Base-by-base conservation (phyloP, 1,140 invertebrate species). In the Drosophila obscura region DNA sequence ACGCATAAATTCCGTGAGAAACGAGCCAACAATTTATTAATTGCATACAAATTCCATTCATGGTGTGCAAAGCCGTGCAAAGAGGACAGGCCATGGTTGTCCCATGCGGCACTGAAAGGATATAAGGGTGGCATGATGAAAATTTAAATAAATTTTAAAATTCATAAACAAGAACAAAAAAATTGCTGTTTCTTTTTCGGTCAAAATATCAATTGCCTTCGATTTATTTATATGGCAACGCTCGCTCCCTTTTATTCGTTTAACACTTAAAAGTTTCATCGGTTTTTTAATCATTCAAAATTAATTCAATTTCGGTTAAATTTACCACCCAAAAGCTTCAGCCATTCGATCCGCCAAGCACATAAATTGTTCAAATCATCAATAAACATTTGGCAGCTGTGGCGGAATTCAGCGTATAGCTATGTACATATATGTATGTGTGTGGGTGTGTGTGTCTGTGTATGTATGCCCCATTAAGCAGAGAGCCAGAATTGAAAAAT, bases 401-500 rank as follows among this genome's bases (percentile, higher is more conserved):
- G 66, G 35, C 50, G n/a, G 41, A 68, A 57, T 55, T 13, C 35
- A 24, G 22, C 67, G 43, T 15, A 9, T 9, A 39, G 35, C 11
- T n/a, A n/a, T n/a, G n/a, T n/a, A n/a, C n/a, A n/a, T n/a, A n/a
- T n/a, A n/a, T 35, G 2, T 4, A 11, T 35, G 28, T 31, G 8
- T 31, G 28, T 31, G 1, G 2, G 8, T 31, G 8, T 31, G 8
- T 11, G 31, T 35, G 2, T 8, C 6, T 31, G 28, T 9, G 8
- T 31, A 9, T 39, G 11, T 31, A 31, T 49, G 50, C 50, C 43
- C 63, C 66, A 69, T 56, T 68, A 44, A 57, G 26, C 64, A 57
- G 51, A 48, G 50, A 58, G 19, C 41, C 39, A 58, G 58, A 74
- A 74, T 52, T 57, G 51, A 46, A 51, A 81, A 78, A 75, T 81